These are phyloP conservation scores for Emydocephalus ijimae DNA, from an alignment of 2,113 vertebrate genomes.

Conservation along the genomic window DNA sequence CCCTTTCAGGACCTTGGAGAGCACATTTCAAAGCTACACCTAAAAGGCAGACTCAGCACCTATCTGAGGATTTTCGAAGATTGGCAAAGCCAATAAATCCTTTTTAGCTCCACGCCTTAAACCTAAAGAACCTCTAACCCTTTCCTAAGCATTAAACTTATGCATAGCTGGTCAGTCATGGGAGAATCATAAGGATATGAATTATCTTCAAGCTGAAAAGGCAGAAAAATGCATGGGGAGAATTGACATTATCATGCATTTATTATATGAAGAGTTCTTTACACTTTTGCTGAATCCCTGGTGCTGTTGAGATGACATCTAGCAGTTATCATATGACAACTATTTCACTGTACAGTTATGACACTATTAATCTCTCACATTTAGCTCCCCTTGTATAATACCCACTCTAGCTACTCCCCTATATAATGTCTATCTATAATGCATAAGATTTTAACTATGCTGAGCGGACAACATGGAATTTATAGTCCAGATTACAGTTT, in stretches of 20 bases:
- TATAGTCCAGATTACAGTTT: background rate
- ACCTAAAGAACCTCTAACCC: background rate
- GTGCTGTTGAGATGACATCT: background rate
- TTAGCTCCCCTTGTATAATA: background rate
- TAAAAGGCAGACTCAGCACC: background rate
- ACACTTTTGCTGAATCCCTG: background rate
- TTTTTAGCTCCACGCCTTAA: background rate
- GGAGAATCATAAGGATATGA: background rate
- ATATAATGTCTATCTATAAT: background rate
- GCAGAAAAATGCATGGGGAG: background rate
- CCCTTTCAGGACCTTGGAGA: background rate
- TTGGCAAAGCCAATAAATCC: background rate
- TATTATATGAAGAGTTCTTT: background rate
- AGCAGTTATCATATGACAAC: background rate
- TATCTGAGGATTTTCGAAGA: background rate
- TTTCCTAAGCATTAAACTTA: background rate
- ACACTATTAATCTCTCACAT: background rate
- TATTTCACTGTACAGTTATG: background rate
- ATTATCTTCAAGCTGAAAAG: background rate
- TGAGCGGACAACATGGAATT: background rate
- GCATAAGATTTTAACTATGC: background rate
- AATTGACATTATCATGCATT: background rate
- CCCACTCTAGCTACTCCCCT: background rate
- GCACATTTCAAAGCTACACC: background rate
- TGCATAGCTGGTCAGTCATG: background rate